Conservation (phyloP, 1,140 invertebrate species). For the Trissolcus basalis region DNA sequence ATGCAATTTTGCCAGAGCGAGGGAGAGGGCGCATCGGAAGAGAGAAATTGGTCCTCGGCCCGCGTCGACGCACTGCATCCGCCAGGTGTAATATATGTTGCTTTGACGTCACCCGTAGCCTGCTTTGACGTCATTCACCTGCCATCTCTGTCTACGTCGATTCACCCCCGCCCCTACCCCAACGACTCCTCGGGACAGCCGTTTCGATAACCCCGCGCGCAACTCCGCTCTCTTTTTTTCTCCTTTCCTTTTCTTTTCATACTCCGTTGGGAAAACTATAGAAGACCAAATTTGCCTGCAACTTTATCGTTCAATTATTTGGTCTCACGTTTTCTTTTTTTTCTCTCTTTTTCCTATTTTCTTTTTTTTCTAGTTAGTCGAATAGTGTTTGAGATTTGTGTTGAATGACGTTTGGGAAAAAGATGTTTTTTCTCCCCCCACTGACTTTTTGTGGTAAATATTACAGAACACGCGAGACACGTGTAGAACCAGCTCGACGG, state of each 20-base stretch:
- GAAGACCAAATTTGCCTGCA: no score
- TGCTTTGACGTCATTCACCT: slow-evolving; percentile 66
- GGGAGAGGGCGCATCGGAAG: slow-evolving; percentile 8
- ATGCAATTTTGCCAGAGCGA: slow-evolving; percentile 32
- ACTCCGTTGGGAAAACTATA: background rate
- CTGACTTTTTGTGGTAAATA: no score
- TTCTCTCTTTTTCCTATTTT: background rate
- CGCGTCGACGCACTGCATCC: slow-evolving; percentile 52
- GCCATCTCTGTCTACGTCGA: slow-evolving; percentile 48
- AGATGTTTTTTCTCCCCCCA: no score
- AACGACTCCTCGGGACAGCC: slow-evolving; percentile 20
- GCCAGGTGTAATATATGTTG: slow-evolving; percentile 58
- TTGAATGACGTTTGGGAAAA: no score
- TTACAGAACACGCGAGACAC: slow-evolving; percentile 17
- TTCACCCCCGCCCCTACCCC: slow-evolving; percentile 28
- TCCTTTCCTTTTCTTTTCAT: slow-evolving; percentile 6
- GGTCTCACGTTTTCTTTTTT: no score
- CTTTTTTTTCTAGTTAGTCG: no score
- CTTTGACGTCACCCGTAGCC: slow-evolving; percentile 64
- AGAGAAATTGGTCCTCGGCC: slow-evolving; percentile 46
- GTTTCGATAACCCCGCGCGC: slow-evolving; percentile 41
- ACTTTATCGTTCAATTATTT: no score
- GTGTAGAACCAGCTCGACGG: slow-evolving; percentile 19
- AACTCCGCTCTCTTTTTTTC: slow-evolving; percentile 24
- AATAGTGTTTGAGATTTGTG: no score